Conservation (phyloP, 2,888 invertebrate species). For the Cephus runcator region DNA sequence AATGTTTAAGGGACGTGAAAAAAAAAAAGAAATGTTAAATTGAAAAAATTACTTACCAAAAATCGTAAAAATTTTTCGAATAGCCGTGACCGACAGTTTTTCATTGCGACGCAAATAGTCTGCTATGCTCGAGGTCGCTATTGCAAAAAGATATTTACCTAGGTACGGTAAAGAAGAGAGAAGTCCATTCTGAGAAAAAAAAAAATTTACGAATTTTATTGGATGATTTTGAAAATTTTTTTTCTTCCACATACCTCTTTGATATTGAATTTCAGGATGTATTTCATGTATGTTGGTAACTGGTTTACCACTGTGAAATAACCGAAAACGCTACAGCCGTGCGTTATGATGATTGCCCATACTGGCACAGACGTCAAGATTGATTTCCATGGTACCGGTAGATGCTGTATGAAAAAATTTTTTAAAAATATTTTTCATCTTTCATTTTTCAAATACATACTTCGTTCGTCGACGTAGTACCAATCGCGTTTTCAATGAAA, state of each 20-base stretch:
- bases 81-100: constrained; percentile 77
- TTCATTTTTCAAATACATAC: background rate
- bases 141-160: constrained; percentile 85
- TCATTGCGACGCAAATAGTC: constrained; percentile 77
- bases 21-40: background rate
- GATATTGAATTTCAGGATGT: constrained; percentile 80
- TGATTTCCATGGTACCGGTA: constrained; percentile 78
- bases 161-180: constrained; percentile 87
- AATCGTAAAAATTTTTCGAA: constrained; percentile 76
- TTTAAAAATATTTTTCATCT: background rate
- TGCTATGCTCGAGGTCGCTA: constrained; percentile 78
- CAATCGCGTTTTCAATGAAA: constrained; percentile 79
- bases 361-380: constrained; percentile 80
- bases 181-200: constrained; percentile 76
- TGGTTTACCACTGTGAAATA: constrained; percentile 91
- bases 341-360: constrained; percentile 87
- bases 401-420: constrained; percentile 53
- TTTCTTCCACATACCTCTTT: constrained; percentile 70
- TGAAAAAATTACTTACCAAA: constrained; percentile 66
- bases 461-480: constrained; percentile 70
- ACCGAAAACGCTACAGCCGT: constrained; percentile 86
- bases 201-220: constrained; percentile 3
- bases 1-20: too few relatives aligned
- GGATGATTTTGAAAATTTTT: background rate
- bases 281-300: constrained; percentile 86